Percentiles rank a stretch among this genome's conserved stretches.
phyloP scores from a whole-genome alignment of 2,797 vertebrate genomes.

The Craterocephalus amniculus region DNA sequence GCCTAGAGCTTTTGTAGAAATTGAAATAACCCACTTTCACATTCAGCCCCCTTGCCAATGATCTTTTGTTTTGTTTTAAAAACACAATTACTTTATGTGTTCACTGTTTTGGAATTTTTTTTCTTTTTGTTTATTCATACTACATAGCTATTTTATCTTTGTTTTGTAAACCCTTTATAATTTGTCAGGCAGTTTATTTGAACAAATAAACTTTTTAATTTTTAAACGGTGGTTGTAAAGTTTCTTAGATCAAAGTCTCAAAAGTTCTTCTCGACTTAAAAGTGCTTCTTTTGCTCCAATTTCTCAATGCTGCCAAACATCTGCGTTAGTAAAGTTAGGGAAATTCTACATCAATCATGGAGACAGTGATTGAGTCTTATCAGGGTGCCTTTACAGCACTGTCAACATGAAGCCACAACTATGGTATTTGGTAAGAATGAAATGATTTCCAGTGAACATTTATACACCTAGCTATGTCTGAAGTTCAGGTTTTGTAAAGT shows the following conservation, averaged over 20 bases:
- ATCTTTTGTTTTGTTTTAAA: constrained; percentile 93
- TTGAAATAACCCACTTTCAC: constrained; percentile 54
- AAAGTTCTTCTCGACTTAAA: constrained; percentile 16
- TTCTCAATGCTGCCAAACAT: constrained; percentile 32
- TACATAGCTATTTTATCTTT: constrained; percentile 77
- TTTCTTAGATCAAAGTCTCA: constrained; percentile 47
- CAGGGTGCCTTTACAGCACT: not conserved
- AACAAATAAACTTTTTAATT: constrained; percentile 88
- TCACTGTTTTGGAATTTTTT: constrained; percentile 80
- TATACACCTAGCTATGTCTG: not conserved
- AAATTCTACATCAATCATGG: constrained; percentile 3
- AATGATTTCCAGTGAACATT: not conserved
- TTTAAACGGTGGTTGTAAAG: constrained; percentile 72
- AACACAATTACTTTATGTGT: constrained; percentile 86
- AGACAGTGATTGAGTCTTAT: not conserved
- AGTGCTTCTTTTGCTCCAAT: not conserved
- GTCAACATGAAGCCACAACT: not conserved
- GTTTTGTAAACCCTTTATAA: constrained; percentile 93
- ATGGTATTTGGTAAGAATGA: not conserved
- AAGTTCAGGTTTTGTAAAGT: not conserved
- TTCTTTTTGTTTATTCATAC: constrained; percentile 81
- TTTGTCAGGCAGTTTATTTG: constrained; percentile 93
- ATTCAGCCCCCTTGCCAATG: constrained; percentile 63
- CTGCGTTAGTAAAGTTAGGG: not conserved
- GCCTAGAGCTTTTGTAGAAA: constrained; percentile 85